phyloP scores from a whole-genome alignment of 2,797 vertebrate species.

The Neopelma chrysocephalum region DNA sequence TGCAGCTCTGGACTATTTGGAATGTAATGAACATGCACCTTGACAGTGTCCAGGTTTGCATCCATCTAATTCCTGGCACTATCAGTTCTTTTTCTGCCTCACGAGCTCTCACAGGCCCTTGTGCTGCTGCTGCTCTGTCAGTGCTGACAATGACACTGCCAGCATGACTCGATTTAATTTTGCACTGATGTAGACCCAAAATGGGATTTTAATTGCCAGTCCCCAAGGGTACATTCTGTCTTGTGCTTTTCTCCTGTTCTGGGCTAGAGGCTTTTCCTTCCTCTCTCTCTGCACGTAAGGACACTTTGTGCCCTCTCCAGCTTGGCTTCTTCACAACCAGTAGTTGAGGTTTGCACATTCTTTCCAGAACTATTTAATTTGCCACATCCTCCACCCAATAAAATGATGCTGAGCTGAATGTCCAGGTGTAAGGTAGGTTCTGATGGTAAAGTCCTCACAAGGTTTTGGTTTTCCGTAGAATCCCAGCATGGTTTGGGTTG shows the following conservation, averaged over 20 bases:
- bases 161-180: not conserved
- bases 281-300: not conserved
- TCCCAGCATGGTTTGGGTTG: not conserved
- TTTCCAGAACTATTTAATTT: not conserved
- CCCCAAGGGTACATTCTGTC: not conserved
- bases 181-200: not conserved
- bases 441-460: not conserved
- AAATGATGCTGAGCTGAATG: not conserved
- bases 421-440: not conserved
- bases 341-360: not conserved
- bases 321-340: not conserved
- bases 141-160: not conserved
- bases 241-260: not conserved
- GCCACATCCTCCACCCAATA: not conserved
- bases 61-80: not conserved
- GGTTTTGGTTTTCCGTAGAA: not conserved
- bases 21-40: not conserved
- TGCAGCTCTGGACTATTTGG: not conserved
- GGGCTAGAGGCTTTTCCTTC: not conserved
- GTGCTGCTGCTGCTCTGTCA: not conserved
- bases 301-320: not conserved
- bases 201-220: conserved; percentile 2
- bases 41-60: not conserved
- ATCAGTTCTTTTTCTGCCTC: not conserved
- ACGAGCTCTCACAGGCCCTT: not conserved